Evolutionary conservation across 2,113 vertebrate species (phyloP), one percentile per base, ranked within the genome.

Genomic region (Ivindomyrus marchei): DNA sequence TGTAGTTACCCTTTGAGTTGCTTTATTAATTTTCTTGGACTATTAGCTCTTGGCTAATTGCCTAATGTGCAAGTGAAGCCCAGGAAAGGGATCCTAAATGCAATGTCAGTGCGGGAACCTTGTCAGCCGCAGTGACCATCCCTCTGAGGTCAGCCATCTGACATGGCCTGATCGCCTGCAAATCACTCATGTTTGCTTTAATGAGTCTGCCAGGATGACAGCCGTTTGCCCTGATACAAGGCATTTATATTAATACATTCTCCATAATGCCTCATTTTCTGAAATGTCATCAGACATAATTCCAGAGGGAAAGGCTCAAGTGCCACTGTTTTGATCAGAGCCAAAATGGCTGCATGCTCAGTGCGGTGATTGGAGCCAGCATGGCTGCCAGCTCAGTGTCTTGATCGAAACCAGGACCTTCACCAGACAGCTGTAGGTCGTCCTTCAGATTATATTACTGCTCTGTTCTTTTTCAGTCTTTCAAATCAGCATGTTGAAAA

Each of bases 1-100:
- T 90, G 50, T 11, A 90, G 56, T 47, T 77, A 74, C 47, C 85
- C 39, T 88, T 88, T 46, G 85, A 87, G 66, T 53, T 36, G 85
- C 47, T 90, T 90, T 90, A 90, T 90, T 90, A 88, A 88, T 90
- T 90, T 85, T 88, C 85, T 42, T 87, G 87, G 89, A 90, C 89
- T 53, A 70, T 90, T 90, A 80, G 89, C 62, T 47, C 66, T 90
- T 90, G 89, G 89, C 85, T 90, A 88, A 90, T 90, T 39, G 85
- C 85, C 89, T 90, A 90, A 90, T 90, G 89, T 90, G 89, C 58
- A 77, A 74, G 87, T 80, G 85, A 88, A 88, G 89, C 47, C 66
- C 52, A 46, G 62, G 88, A 87, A 53, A 31, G 74, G 85, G 58
- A 77, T 45, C 31, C 19, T 88, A 45, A 89, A 85, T 85, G 13